Percentiles rank a stretch among this genome's conserved stretches.
phyloP scores from a whole-genome alignment of 2,888 invertebrate species.

The Eulithis testata region DNA sequence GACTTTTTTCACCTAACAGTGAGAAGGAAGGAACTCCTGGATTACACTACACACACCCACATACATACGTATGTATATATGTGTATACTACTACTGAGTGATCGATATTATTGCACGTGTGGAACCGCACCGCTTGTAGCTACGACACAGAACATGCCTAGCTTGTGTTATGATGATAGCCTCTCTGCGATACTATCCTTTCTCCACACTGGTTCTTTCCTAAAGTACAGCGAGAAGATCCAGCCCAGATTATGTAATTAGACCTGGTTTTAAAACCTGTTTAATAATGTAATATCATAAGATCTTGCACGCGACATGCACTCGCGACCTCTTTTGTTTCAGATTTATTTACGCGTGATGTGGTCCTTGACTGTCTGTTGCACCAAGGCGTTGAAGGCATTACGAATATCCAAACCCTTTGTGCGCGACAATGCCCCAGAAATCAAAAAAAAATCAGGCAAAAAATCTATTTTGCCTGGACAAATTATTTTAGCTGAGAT shows the following conservation, averaged over 20 bases:
- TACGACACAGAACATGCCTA: background rate
- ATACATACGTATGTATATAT: background rate
- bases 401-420: background rate
- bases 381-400: background rate
- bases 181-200: too few species aligned
- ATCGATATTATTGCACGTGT: slow-evolving; percentile 15
- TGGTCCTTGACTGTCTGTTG: slow-evolving; percentile 6
- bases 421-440: too few species aligned
- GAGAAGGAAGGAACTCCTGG: background rate
- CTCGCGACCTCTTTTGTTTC: slow-evolving; percentile 20
- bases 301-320: slow-evolving; percentile 4
- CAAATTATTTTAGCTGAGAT: too few species aligned
- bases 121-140: background rate
- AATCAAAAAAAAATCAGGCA: too few species aligned
- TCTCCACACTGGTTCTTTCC: too few species aligned
- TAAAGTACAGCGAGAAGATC: too few species aligned
- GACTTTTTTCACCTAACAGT: too few species aligned
- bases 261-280: slow-evolving; percentile 20
- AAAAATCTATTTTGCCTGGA: too few species aligned
- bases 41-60: too few species aligned
- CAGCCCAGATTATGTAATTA: slow-evolving; percentile 12
- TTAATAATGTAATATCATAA: slow-evolving; percentile 5
- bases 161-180: too few species aligned
- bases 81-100: background rate
- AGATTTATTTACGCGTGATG: background rate